Evolutionary conservation across 92 coral and sea anemone species (phyloP).

Genomic region (Bergia sp.): DNA sequence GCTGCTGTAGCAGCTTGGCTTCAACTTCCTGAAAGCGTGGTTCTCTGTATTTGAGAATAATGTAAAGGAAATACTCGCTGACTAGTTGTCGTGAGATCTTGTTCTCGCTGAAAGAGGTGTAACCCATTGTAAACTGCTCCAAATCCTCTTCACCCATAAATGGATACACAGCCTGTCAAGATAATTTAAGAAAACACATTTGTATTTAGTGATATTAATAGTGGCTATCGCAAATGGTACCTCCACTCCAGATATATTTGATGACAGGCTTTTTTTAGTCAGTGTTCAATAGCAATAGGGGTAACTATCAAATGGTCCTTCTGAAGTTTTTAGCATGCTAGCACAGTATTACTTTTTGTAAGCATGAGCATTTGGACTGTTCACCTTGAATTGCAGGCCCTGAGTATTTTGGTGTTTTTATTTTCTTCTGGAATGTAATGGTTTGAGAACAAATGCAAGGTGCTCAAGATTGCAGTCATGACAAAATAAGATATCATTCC

Average conservation of each 20-base stretch:
- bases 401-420: too few relatives aligned
- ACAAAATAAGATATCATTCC: too few relatives aligned
- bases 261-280: not conserved
- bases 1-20: slow-evolving; percentile 81
- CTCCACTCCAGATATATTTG: not conserved
- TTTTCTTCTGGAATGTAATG: too few relatives aligned
- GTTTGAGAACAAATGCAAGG: too few relatives aligned
- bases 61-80: slow-evolving; percentile 87
- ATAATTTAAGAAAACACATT: not conserved
- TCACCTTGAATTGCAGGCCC: too few relatives aligned
- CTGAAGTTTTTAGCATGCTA: too few relatives aligned
- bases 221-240: too few relatives aligned
- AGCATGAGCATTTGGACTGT: too few relatives aligned
- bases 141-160: slow-evolving; percentile 97
- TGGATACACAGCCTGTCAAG: slow-evolving; percentile 71
- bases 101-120: slow-evolving; percentile 96
- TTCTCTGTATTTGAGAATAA: slow-evolving; percentile 94
- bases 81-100: slow-evolving; percentile 84
- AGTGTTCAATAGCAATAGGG: not conserved
- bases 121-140: slow-evolving; percentile 98
- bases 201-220: too few relatives aligned
- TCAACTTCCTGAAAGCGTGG: slow-evolving; percentile 94
- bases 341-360: too few relatives aligned
- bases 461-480: too few relatives aligned
- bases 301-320: too few relatives aligned